A percentile compares a stretch with the other conserved stretches of the same genome.
These are phyloP conservation scores for Liparis tanakae DNA, from an alignment of 2,797 vertebrate species.

Conservation along the genomic window DNA sequence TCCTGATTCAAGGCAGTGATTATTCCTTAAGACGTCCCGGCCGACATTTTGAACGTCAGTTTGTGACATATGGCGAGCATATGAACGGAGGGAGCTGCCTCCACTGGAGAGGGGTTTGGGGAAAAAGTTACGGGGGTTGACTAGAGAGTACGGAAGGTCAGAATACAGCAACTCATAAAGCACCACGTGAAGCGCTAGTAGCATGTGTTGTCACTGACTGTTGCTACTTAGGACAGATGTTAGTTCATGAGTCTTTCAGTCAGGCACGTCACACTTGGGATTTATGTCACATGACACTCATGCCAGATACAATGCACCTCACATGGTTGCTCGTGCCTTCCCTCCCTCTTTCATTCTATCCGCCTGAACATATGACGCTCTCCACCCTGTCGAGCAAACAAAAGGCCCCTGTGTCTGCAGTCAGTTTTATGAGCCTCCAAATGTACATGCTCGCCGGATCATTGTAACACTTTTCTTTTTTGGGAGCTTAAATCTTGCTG, in stretches of 20 bases:
- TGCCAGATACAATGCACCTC: slow-evolving; percentile 55
- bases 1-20: slow-evolving; percentile 9
- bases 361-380: slow-evolving; percentile 64
- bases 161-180: slow-evolving; percentile 33
- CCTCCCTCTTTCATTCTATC: slow-evolving; percentile 20
- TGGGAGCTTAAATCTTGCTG: slow-evolving; percentile 1
- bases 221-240: slow-evolving; percentile 49
- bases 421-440: slow-evolving; percentile 33
- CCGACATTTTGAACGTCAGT: slow-evolving; percentile 16
- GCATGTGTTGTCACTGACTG: slow-evolving; percentile 38
- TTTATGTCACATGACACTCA: slow-evolving; percentile 70
- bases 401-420: slow-evolving; percentile 52
- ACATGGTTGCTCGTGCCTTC: slow-evolving; percentile 42
- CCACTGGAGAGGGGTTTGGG: slow-evolving; percentile 9
- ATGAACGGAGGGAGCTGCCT: slow-evolving; percentile 9
- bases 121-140: neutral
- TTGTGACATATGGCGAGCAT: slow-evolving; percentile 26
- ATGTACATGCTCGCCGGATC: slow-evolving; percentile 27
- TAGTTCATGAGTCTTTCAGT: slow-evolving; percentile 51
- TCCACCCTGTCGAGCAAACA: slow-evolving; percentile 49
- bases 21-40: slow-evolving; percentile 6
- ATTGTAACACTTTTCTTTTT: slow-evolving; percentile 12
- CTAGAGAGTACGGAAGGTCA: slow-evolving; percentile 22
- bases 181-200: slow-evolving; percentile 22
- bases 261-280: slow-evolving; percentile 65